These are phyloP conservation scores for Pedicia rivosa DNA, from an alignment of 2,888 invertebrate genomes.

Conservation along the genomic window DNA sequence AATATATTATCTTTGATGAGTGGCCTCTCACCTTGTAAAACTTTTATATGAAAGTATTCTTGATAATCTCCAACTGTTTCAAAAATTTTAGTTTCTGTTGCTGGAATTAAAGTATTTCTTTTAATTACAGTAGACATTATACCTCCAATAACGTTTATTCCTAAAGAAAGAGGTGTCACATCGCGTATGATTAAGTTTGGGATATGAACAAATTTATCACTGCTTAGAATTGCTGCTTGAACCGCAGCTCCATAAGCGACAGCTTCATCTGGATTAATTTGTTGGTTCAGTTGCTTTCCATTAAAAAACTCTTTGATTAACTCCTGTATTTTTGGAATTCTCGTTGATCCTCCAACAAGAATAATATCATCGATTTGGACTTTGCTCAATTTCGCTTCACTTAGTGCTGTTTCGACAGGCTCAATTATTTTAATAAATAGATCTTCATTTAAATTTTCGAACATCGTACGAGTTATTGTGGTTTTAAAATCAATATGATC, in stretches of 20 bases:
- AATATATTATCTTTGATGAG: no score
- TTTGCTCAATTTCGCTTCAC: constrained; percentile 66
- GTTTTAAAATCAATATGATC: constrained; percentile 61
- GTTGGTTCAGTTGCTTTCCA: constrained; percentile 52
- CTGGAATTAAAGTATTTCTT: no score
- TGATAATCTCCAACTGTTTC: no score
- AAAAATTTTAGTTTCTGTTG: no score
- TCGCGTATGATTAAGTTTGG: no score
- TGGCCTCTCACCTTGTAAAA: no score
- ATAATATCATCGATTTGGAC: constrained; percentile 60
- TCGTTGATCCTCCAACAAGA: no score
- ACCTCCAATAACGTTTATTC: constrained; percentile 67
- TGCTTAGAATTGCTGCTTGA: constrained; percentile 54
- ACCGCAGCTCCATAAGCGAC: constrained; percentile 65
- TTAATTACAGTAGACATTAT: no score
- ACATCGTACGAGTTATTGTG: constrained; percentile 55
- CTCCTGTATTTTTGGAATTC: constrained; percentile 63
- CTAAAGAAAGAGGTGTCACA: constrained; percentile 50
- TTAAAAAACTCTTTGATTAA: constrained; percentile 59
- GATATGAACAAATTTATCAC: constrained; percentile 47
- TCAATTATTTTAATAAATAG: constrained; percentile 57
- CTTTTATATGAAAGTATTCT: no score
- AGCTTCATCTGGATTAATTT: constrained; percentile 68
- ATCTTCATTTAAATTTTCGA: constrained; percentile 58
- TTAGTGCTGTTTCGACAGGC: constrained; percentile 44